Evolutionary conservation across 2,797 vertebrate genomes (phyloP).

Genomic region (Falco cherrug): DNA sequence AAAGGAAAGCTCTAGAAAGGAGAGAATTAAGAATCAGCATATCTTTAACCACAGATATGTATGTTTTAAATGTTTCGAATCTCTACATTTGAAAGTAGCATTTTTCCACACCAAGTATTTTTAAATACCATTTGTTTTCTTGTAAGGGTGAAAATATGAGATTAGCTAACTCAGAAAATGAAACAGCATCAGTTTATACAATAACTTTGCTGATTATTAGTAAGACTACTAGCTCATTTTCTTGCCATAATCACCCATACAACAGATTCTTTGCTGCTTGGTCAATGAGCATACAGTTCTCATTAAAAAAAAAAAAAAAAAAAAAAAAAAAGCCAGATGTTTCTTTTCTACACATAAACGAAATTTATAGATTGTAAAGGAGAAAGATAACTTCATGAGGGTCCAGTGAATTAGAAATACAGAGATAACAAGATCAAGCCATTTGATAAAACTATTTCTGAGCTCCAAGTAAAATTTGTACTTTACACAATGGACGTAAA

Average conservation of each 20-base stretch:
- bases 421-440: background rate
- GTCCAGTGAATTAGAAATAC: background rate
- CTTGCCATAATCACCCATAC: constrained; percentile 13
- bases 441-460: background rate
- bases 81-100: background rate
- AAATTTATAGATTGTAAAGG: constrained; percentile 19
- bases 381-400: background rate
- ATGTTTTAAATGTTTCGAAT: constrained; percentile 1
- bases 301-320: background rate
- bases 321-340: constrained; percentile 29
- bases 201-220: background rate
- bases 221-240: background rate
- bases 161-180: background rate
- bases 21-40: background rate
- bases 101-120: background rate
- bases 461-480: background rate
- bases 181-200: background rate
- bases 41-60: background rate
- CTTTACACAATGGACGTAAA: background rate
- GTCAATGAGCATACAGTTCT: background rate
- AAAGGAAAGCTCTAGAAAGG: constrained; percentile 15
- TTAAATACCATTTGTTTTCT: background rate
- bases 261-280: constrained; percentile 1
- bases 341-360: constrained; percentile 16
- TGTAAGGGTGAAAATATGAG: background rate